These are phyloP conservation scores for Thymelicus lineola DNA, from an alignment of 2,888 invertebrate genomes.

Conservation along the genomic window DNA sequence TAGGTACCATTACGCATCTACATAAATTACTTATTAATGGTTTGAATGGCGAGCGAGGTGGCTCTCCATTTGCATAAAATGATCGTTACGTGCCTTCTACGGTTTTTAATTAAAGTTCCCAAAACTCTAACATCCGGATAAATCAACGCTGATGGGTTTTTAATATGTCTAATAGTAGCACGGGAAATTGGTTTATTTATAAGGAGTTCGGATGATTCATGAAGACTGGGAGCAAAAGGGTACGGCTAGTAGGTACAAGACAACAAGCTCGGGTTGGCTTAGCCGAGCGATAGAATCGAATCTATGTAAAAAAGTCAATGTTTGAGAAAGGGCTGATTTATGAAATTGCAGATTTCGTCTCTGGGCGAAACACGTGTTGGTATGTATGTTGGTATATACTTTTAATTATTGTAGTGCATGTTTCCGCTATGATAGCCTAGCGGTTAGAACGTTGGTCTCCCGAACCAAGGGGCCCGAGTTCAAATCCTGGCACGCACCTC, in stretches of 20 bases:
- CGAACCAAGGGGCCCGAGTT: no score
- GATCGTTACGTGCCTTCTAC: slow-evolving; percentile 54
- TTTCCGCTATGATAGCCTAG: no score
- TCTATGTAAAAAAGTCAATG: no score
- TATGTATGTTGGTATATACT: no score
- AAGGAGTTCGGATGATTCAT: background rate
- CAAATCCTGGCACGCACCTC: no score
- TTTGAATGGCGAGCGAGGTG: slow-evolving; percentile 48
- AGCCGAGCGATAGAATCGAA: background rate
- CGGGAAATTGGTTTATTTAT: slow-evolving; percentile 9
- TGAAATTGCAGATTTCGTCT: no score
- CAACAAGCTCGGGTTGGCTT: background rate
- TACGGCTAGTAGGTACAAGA: no score
- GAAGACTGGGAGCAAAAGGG: background rate
- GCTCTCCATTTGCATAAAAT: slow-evolving; percentile 57
- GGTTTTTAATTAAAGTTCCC: slow-evolving; percentile 60
- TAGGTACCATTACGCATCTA: slow-evolving; percentile 18
- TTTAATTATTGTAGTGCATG: no score
- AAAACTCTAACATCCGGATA: slow-evolving; percentile 50
- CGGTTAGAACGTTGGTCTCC: no score
- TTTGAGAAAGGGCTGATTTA: no score
- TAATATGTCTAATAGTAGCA: slow-evolving; percentile 45
- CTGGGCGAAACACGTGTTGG: no score
- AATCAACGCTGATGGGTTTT: slow-evolving; percentile 56
- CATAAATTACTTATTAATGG: slow-evolving; percentile 51